These are phyloP conservation scores for Sylvietta virens DNA, from an alignment of 2,113 vertebrate species.

Conservation along the genomic window DNA sequence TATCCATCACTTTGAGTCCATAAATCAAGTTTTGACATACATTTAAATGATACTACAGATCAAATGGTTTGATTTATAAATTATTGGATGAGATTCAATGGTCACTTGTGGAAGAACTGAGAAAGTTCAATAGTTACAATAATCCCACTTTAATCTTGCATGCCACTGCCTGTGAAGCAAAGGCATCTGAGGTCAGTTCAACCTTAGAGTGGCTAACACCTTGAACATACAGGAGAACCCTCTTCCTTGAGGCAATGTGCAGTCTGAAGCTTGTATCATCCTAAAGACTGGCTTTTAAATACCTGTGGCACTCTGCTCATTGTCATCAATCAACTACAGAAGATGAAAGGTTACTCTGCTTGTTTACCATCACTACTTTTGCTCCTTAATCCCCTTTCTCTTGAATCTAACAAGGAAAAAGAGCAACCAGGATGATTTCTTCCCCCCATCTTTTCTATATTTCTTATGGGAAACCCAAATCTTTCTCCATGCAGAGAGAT, in stretches of 20 bases:
- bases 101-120: background rate
- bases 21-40: background rate
- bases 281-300: background rate
- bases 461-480: background rate
- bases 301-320: background rate
- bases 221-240: background rate
- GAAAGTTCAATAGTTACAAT: background rate
- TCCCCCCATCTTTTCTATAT: background rate
- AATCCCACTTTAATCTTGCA: background rate
- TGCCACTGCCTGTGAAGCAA: background rate
- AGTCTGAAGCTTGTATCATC: background rate
- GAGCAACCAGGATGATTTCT: background rate
- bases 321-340: background rate
- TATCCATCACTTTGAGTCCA: background rate
- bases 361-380: background rate
- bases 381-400: background rate
- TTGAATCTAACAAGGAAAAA: background rate
- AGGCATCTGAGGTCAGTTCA: background rate
- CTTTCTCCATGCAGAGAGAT: background rate
- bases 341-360: background rate
- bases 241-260: background rate
- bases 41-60: background rate
- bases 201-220: background rate
- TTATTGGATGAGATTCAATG: background rate
- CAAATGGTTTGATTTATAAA: background rate